These are phyloP conservation scores for Ctenopoma kingsleyae DNA, from an alignment of 2,797 vertebrate species.

Conservation along the genomic window DNA sequence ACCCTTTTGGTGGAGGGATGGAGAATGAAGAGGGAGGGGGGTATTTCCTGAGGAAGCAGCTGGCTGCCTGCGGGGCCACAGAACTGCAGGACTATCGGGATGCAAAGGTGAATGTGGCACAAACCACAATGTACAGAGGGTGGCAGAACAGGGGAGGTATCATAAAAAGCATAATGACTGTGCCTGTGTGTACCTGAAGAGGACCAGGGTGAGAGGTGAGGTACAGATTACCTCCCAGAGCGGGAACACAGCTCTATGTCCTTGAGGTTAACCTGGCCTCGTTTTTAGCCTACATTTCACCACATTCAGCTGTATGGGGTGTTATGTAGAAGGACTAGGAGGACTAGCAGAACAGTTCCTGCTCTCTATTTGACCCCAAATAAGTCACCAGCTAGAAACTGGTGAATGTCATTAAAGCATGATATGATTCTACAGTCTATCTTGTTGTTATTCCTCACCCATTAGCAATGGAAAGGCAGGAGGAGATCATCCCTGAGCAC, in stretches of 20 bases:
- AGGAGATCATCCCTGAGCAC: slow-evolving; percentile 87
- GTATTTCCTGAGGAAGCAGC: slow-evolving; percentile 84
- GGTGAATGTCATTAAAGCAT: not conserved
- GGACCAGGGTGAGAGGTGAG: slow-evolving; percentile 26
- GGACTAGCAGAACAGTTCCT: slow-evolving; percentile 22
- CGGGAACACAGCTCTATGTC: slow-evolving; percentile 39
- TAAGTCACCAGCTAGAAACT: not conserved
- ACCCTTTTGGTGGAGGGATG: slow-evolving; percentile 61
- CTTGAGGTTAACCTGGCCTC: slow-evolving; percentile 70
- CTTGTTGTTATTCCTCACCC: slow-evolving; percentile 23
- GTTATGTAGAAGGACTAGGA: slow-evolving; percentile 35
- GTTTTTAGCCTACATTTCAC: slow-evolving; percentile 67
- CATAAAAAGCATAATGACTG: slow-evolving; percentile 25
- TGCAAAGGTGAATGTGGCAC: slow-evolving; percentile 74
- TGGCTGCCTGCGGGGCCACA: slow-evolving; percentile 73
- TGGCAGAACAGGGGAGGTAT: slow-evolving; percentile 48
- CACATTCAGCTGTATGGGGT: slow-evolving; percentile 38
- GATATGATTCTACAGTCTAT: not conserved
- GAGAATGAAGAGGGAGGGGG: slow-evolving; percentile 53
- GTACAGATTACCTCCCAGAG: slow-evolving; percentile 46
- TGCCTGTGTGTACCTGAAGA: slow-evolving; percentile 33
- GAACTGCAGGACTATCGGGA: slow-evolving; percentile 69
- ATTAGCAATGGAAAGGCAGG: slow-evolving; percentile 81
- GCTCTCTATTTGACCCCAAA: slow-evolving; percentile 26
- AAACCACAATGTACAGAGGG: slow-evolving; percentile 55